Evolutionary conservation across 2,113 vertebrate genomes (phyloP).

Genomic region (Zapus hudsonius): DNA sequence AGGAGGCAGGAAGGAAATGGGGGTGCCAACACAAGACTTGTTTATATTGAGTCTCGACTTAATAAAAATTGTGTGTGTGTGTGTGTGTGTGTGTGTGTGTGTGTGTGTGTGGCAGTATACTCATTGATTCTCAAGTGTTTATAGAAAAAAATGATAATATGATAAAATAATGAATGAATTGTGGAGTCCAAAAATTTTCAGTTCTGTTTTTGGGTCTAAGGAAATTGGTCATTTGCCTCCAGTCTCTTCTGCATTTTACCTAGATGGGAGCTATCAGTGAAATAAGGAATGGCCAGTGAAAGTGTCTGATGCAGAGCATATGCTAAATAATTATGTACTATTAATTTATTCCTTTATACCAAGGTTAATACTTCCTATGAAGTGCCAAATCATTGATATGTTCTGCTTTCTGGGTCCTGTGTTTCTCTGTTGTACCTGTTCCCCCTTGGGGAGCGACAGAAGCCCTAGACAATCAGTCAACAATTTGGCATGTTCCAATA

Average conservation of each 20-base stretch:
- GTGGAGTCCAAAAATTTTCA: not conserved
- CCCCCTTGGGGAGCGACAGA: not conserved
- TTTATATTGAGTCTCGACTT: too few species aligned
- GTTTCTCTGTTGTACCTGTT: not conserved
- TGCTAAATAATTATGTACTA: not conserved
- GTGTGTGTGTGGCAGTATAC: too few species aligned
- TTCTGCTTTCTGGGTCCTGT: not conserved
- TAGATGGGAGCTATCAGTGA: not conserved
- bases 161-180: not conserved
- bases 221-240: not conserved
- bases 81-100: too few species aligned
- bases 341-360: not conserved
- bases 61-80: too few species aligned
- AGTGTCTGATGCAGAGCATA: not conserved
- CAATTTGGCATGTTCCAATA: not conserved
- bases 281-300: not conserved
- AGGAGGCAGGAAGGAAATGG: too few species aligned
- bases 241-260: not conserved
- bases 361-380: not conserved
- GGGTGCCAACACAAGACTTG: too few species aligned
- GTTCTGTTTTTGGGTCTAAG: not conserved
- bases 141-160: not conserved
- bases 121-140: not conserved
- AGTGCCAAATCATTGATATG: rapidly evolving
- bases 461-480: too few species aligned